Conservation (phyloP, 1,140 invertebrate species). For the Ylistrum balloti region DNA sequence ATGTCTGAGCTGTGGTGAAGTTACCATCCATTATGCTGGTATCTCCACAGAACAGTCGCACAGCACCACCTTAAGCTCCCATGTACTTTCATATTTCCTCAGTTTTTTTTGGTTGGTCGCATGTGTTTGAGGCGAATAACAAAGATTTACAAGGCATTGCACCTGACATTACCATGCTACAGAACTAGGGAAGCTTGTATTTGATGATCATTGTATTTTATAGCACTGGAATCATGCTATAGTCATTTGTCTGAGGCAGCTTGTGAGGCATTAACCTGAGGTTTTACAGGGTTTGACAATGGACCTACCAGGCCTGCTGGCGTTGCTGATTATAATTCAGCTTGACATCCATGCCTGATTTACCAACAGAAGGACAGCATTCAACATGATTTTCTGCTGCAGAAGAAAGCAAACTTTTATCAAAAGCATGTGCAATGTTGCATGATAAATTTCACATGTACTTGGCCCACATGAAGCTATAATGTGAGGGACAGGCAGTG, state of each 20-base stretch:
- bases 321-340: background rate
- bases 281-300: background rate
- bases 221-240: background rate
- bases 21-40: background rate
- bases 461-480: background rate
- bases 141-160: slow-evolving; percentile 1
- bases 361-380: slow-evolving; percentile 32
- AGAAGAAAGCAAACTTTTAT: slow-evolving; percentile 35
- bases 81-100: background rate
- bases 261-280: background rate
- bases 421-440: slow-evolving; percentile 19
- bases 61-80: background rate
- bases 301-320: background rate
- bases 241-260: background rate
- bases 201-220: slow-evolving; percentile 40
- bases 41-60: background rate
- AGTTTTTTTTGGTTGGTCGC: background rate
- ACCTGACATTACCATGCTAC: slow-evolving; percentile 22
- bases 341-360: background rate
- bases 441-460: background rate
- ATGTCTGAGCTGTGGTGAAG: background rate
- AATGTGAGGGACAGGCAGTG: background rate
- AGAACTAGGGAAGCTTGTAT: background rate
- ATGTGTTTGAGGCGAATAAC: background rate
- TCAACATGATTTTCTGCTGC: slow-evolving; percentile 38